Percentiles rank a stretch among this genome's conserved stretches.
Evolutionary conservation across 2,113 vertebrate species (phyloP).

Genomic region (Pangasianodon gigas): DNA sequence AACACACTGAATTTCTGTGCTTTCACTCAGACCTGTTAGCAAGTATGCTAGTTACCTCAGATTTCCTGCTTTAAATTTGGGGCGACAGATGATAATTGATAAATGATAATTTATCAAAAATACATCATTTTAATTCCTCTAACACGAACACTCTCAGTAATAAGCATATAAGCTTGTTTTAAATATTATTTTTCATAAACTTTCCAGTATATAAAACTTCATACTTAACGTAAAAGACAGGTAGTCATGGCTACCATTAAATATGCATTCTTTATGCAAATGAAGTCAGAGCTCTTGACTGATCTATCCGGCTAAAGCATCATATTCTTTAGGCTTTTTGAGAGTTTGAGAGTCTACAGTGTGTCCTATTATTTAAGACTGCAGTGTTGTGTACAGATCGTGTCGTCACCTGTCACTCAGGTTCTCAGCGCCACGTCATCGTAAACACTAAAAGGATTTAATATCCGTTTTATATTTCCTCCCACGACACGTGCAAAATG

Average conservation of each 20-base stretch:
- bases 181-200: not conserved
- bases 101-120: not conserved
- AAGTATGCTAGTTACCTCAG: not conserved
- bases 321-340: not conserved
- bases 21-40: not conserved
- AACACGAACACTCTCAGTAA: not conserved
- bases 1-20: too few species aligned
- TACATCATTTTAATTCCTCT: not conserved
- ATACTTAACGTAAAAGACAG: not conserved
- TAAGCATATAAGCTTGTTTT: not conserved
- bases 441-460: not conserved
- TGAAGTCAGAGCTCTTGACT: not conserved
- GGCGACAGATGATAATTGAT: not conserved
- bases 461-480: not conserved
- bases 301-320: not conserved
- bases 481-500: not conserved
- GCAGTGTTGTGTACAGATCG: not conserved
- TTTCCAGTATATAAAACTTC: not conserved
- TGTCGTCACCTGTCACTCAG: conserved; percentile 17
- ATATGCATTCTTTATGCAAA: not conserved
- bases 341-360: not conserved
- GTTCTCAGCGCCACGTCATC: conserved; percentile 54
- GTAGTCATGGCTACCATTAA: not conserved
- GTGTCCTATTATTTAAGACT: not conserved
- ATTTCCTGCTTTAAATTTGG: not conserved